A percentile compares a stretch with the other conserved stretches of the same genome.
Evolutionary conservation across 2,888 invertebrate genomes (phyloP).

Genomic region (Schizaphis graminum): DNA sequence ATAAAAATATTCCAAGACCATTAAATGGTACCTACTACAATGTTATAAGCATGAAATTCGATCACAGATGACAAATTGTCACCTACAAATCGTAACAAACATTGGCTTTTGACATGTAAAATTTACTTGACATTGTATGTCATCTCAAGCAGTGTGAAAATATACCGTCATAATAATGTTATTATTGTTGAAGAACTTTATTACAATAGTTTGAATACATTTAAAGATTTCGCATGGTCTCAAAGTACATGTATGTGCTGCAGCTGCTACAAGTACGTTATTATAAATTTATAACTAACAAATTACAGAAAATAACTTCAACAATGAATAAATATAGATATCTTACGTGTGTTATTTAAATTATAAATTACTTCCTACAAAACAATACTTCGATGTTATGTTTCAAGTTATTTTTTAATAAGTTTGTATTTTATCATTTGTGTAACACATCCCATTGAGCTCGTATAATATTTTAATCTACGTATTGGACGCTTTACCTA

Average conservation of each 20-base stretch:
- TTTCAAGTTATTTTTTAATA: not conserved
- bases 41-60: not conserved
- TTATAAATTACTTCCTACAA: not conserved
- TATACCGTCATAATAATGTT: not conserved
- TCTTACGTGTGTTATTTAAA: not conserved
- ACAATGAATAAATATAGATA: constrained; percentile 5
- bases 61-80: not conserved
- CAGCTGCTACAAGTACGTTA: not conserved
- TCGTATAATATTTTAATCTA: not conserved
- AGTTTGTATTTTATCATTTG: not conserved
- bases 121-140: not conserved
- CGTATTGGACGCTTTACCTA: not conserved
- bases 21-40: not conserved
- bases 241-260: too few species aligned
- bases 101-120: not conserved
- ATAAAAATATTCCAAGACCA: not conserved
- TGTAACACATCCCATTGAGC: not conserved
- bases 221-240: constrained; percentile 15
- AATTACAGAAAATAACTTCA: constrained; percentile 31
- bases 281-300: not conserved
- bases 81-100: not conserved
- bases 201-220: constrained; percentile 40
- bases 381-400: not conserved
- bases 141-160: not conserved
- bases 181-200: constrained; percentile 29